phyloP scores from a whole-genome alignment of 2,113 vertebrate genomes.

The Turnix velox region DNA sequence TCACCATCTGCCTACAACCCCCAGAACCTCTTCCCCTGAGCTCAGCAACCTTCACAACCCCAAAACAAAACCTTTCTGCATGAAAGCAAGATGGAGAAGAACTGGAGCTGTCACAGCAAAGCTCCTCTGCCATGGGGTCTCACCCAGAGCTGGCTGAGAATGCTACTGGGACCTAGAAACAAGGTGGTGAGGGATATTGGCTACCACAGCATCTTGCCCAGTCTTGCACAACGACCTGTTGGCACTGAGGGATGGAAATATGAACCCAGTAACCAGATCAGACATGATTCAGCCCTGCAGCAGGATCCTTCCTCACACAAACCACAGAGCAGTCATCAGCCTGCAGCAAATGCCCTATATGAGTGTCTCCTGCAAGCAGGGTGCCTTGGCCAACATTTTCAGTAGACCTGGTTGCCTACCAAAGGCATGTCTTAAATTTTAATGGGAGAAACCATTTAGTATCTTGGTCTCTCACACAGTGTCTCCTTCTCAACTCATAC shows the following conservation, averaged over 20 bases:
- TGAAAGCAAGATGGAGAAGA: neutral
- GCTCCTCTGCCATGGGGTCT: neutral
- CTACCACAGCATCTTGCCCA: neutral
- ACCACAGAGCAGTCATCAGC: constrained; percentile 39
- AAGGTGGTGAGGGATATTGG: constrained; percentile 17
- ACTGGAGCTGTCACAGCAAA: fast-evolving
- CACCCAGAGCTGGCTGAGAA: neutral
- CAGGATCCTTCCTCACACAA: constrained; percentile 39
- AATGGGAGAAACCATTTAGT: neutral
- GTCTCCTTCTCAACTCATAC: neutral
- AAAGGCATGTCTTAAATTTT: neutral
- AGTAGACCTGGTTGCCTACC: neutral
- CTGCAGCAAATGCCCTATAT: neutral
- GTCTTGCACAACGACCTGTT: constrained; percentile 55
- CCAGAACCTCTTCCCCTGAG: neutral
- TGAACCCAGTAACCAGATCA: constrained; percentile 45
- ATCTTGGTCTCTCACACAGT: neutral
- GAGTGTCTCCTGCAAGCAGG: constrained; percentile 11
- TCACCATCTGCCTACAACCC: fast-evolving
- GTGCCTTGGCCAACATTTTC: neutral
- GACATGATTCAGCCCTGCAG: constrained; percentile 65
- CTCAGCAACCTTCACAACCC: neutral
- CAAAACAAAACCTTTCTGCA: fast-evolving
- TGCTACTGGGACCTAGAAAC: neutral
- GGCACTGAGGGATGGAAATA: constrained; percentile 54